Conservation (phyloP, 1,140 invertebrate genomes). For the Lepeophtheirus salmonis region DNA sequence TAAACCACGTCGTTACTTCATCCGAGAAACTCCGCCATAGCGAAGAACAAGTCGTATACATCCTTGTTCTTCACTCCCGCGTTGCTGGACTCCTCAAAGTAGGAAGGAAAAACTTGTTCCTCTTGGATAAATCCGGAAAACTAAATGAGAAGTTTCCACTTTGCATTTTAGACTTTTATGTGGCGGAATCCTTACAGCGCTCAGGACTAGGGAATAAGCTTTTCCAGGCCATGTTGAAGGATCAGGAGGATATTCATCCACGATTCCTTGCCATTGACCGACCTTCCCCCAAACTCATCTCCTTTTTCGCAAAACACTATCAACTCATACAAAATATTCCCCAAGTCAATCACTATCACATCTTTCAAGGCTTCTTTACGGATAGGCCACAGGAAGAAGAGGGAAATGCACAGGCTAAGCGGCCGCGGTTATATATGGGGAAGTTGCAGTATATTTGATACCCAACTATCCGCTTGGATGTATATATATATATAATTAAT, state of each 20-base stretch:
- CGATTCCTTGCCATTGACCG: conserved; percentile 64
- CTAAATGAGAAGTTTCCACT: conserved; percentile 50
- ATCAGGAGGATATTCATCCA: conserved; percentile 37
- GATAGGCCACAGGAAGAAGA: conserved; percentile 24
- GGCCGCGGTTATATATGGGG: conserved; percentile 17
- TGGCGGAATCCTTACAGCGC: conserved; percentile 55
- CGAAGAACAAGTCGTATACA: conserved; percentile 10
- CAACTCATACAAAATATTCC: conserved; percentile 44
- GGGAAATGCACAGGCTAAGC: conserved; percentile 13
- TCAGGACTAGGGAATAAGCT: conserved; percentile 51
- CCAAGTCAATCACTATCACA: conserved; percentile 71
- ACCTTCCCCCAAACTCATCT: conserved; percentile 65
- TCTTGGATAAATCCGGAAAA: conserved; percentile 44
- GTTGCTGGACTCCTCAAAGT: conserved; percentile 63
- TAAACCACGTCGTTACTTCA: conserved; percentile 12
- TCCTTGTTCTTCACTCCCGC: conserved; percentile 31
- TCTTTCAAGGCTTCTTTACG: conserved; percentile 61
- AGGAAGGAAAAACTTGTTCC: conserved; percentile 59
- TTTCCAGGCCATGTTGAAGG: conserved; percentile 56
- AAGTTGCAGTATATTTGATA: conserved; percentile 17
- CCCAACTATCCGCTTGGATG: too few relatives aligned
- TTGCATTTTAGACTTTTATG: conserved; percentile 69
- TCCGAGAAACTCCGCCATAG: neutral
- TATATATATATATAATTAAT: too few relatives aligned
- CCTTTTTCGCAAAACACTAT: conserved; percentile 67